Evolutionary conservation across 2,113 vertebrate species (phyloP), one percentile per base, ranked within the genome.

Genomic region (Xenotilapia leptura): DNA sequence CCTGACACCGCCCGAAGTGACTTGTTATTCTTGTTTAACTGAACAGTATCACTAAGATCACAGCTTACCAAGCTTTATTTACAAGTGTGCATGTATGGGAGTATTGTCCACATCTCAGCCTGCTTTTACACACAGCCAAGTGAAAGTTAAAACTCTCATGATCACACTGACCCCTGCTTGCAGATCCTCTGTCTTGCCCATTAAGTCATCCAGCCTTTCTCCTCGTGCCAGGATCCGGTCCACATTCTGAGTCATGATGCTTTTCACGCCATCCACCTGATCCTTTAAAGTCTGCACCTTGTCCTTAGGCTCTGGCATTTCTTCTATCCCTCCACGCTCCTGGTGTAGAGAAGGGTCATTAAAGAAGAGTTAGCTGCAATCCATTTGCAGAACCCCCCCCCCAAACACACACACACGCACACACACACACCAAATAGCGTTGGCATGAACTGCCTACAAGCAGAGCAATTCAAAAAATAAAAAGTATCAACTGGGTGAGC

Each of bases 171-270:
- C 98, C 68, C 97, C 98, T 49, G 97, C 97, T 90, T 98, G 96
- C 87, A 99, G 96, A 87, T 97, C 98, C 92, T 98, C 97, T 0
- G 98, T 98, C 93, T 98, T 98, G 88, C 93, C 97, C 92, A 98
- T 97, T 33, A 98, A 96, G 56, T 98, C 97, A 28, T 98, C 98
- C 85, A 99, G 86, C 73, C 98, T 96, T 90, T 99, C 98, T 0
- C 97, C 98, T 4, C 98, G 96, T 1, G 98, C 98, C 96, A 99
- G 95, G 93, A 99, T 98, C 15, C 98, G 95, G 88, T 99, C 98
- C 85, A 99, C 97, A 4, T 99, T 99, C 93, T 98, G 95, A 2
- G 97, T 97, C 98, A 99, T 99, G 85, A 98, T 98, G 89, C 94
- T 92, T 85, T 97, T 98, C 60, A 98, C 98, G 0, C 97, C 98